These are phyloP conservation scores for Pherbina coryleti DNA, from an alignment of 2,888 invertebrate genomes.

Conservation along the genomic window DNA sequence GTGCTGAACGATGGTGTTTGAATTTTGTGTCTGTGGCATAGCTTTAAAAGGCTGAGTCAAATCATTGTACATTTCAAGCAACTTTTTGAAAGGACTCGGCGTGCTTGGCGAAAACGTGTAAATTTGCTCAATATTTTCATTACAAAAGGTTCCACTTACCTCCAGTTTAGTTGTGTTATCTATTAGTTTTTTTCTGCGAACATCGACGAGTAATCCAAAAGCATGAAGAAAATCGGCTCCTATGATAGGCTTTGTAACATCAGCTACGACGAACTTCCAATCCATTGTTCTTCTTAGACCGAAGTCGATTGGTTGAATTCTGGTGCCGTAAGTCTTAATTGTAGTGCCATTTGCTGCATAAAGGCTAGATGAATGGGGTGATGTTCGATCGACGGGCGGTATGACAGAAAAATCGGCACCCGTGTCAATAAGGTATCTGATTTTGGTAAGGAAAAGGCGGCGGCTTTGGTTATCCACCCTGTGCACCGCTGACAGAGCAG, in stretches of 20 bases:
- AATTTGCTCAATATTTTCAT: constrained; percentile 13
- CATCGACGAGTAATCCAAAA: constrained; percentile 14
- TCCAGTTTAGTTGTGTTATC: constrained; percentile 27
- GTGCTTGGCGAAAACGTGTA: constrained; percentile 19
- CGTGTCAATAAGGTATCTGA: constrained; percentile 19
- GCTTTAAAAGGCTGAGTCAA: constrained; percentile 31
- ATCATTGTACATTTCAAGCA: constrained; percentile 29
- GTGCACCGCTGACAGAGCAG: constrained; percentile 25
- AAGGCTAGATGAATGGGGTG: no score
- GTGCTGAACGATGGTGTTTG: constrained; percentile 18
- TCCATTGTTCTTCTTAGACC: no score
- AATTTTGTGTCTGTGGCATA: neutral
- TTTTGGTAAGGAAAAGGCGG: constrained; percentile 21
- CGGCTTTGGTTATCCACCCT: constrained; percentile 2
- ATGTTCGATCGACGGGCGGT: no score
- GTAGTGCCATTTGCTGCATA: constrained; percentile 39
- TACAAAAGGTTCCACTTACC: constrained; percentile 7
- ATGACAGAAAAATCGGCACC: no score
- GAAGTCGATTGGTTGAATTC: constrained; percentile 34
- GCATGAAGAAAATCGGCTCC: constrained; percentile 37
- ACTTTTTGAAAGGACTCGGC: neutral
- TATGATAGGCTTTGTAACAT: constrained; percentile 39
- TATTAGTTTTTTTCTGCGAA: constrained; percentile 29
- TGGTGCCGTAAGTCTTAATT: constrained; percentile 39
- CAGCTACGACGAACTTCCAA: constrained; percentile 34